Conservation (phyloP, 1,140 invertebrate species). For the Steinernema khuongi region DNA sequence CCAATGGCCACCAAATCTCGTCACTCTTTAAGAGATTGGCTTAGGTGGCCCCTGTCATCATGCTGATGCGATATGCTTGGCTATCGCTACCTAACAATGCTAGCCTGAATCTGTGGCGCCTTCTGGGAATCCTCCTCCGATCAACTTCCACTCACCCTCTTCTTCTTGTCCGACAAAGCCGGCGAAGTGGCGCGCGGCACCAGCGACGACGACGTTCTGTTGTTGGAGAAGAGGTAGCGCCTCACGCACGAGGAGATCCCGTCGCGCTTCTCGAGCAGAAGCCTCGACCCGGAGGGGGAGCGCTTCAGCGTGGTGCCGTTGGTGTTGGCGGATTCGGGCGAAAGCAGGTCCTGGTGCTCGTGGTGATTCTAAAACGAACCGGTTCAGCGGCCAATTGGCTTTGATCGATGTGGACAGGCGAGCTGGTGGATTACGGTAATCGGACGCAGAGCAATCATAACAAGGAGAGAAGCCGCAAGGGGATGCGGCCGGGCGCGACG, state of each 20-base stretch:
- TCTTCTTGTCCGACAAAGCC: background rate
- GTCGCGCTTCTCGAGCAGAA: background rate
- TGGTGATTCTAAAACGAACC: background rate
- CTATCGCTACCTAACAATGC: too few species aligned
- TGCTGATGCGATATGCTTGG: too few species aligned
- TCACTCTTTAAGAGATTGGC: too few species aligned
- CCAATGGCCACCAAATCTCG: too few species aligned
- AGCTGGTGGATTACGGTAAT: constrained; percentile 6
- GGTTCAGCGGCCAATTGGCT: background rate
- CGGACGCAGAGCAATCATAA: background rate
- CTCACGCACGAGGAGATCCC: background rate
- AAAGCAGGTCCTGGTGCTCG: background rate
- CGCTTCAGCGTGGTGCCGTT: background rate
- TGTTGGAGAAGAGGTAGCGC: background rate
- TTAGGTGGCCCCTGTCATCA: too few species aligned
- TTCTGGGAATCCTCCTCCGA: too few species aligned
- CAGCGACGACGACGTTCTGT: background rate
- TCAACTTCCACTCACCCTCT: background rate
- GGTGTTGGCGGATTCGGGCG: background rate
- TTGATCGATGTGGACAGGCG: background rate
- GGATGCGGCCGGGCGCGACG: background rate
- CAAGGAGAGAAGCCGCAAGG: background rate
- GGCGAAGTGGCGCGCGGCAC: background rate
- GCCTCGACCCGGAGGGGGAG: background rate
- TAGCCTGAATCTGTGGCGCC: too few species aligned